phyloP scores from a whole-genome alignment of 64 coral and sea anemone genomes.

The Pocillopora damicornis region DNA sequence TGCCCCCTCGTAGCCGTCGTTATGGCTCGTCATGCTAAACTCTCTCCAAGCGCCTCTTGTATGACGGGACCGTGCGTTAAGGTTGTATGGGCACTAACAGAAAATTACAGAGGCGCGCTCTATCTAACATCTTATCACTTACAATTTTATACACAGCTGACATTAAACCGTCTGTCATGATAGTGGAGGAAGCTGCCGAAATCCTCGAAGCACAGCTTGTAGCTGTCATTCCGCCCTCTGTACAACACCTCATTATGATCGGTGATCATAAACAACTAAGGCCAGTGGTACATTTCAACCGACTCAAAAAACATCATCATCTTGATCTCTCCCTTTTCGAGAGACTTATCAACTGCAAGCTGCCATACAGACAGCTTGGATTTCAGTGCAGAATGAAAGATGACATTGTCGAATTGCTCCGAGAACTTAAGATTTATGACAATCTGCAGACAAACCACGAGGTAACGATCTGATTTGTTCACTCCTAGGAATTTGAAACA shows the following conservation, averaged over 20 bases:
- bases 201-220: constrained; percentile 79
- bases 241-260: constrained; percentile 85
- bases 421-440: constrained; percentile 46
- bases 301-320: constrained; percentile 41
- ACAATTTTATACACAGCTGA: constrained; percentile 5
- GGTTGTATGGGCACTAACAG: background rate
- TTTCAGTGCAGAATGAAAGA: constrained; percentile 78
- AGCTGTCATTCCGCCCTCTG: constrained; percentile 60
- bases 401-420: constrained; percentile 66
- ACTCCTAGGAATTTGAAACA: background rate
- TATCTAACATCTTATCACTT: background rate
- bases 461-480: constrained; percentile 24
- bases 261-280: constrained; percentile 81
- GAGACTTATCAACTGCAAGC: constrained; percentile 55
- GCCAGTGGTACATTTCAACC: constrained; percentile 48
- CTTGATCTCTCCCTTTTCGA: constrained; percentile 87
- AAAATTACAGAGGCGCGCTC: no score
- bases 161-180: constrained; percentile 71
- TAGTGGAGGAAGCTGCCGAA: constrained; percentile 90
- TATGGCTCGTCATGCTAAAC: no score
- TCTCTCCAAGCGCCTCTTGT: no score
- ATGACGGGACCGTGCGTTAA: background rate
- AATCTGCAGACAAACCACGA: constrained; percentile 49
- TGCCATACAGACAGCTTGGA: constrained; percentile 45
- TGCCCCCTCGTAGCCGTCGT: no score